phyloP scores from a whole-genome alignment of 2,797 vertebrate genomes.

The Tinamus major region DNA sequence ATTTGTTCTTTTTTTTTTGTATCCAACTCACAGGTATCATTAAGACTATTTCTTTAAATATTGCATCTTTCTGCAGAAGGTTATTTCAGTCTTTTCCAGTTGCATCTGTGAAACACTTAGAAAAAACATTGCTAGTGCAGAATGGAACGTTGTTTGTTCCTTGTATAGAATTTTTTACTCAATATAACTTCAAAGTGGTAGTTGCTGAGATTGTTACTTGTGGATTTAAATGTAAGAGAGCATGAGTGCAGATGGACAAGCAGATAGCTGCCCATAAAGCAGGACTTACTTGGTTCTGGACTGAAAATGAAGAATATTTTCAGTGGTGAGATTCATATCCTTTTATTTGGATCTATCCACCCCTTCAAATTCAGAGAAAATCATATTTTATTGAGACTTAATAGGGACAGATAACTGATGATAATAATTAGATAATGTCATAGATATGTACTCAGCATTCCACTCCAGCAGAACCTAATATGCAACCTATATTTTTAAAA shows the following conservation, averaged over 20 bases:
- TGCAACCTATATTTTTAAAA: not conserved
- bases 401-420: not conserved
- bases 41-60: slow-evolving; percentile 4
- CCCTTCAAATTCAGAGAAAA: not conserved
- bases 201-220: not conserved
- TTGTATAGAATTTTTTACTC: not conserved
- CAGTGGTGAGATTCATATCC: not conserved
- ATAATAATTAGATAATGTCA: not conserved
- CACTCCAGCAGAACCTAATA: not conserved
- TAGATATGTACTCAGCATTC: not conserved
- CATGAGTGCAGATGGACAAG: not conserved
- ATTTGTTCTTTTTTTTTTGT: not conserved
- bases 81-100: not conserved
- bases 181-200: not conserved
- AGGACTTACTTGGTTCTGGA: not conserved
- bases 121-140: not conserved
- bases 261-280: not conserved
- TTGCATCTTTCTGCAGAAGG: not conserved
- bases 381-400: not conserved
- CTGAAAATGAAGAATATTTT: not conserved
- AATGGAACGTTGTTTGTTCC: not conserved
- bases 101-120: not conserved
- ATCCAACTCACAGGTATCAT: not conserved
- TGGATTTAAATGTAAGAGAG: not conserved
- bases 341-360: not conserved